These are phyloP conservation scores for Eurosta solidaginis DNA, from an alignment of 1,140 invertebrate genomes.

Conservation along the genomic window DNA sequence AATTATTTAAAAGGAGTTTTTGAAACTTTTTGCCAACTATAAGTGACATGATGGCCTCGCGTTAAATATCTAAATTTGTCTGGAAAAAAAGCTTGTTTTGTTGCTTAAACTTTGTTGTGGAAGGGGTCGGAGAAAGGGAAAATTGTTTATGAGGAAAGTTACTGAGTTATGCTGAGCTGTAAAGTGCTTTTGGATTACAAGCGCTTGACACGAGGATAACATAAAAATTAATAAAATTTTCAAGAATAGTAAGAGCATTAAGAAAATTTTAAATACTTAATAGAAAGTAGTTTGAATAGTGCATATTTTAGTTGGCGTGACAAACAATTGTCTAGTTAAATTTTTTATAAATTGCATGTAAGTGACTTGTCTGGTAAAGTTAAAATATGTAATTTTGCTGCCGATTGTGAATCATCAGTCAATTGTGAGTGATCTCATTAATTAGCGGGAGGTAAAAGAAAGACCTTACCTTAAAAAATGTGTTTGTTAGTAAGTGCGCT, in stretches of 20 bases:
- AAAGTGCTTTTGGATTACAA: conserved; percentile 27
- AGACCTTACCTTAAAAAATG: no score
- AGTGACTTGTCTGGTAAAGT: no score
- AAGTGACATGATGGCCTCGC: conserved; percentile 16
- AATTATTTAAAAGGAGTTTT: conserved; percentile 58
- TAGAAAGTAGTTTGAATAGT: neutral
- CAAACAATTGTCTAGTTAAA: no score
- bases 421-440: no score
- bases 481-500: no score
- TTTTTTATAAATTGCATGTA: no score
- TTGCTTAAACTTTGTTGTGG: neutral
- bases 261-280: neutral
- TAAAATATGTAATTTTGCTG: no score
- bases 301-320: no score
- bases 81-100: neutral
- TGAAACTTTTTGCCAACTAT: conserved; percentile 30
- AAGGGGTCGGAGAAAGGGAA: neutral
- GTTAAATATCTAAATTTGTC: conserved; percentile 20
- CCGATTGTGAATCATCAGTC: no score
- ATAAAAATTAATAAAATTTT: neutral
- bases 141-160: neutral
- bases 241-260: neutral
- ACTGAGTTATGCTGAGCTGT: neutral
- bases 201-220: conserved; percentile 4
- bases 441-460: no score